Conservation (phyloP, 1,140 invertebrate genomes). For the Chionoecetes opilio region DNA sequence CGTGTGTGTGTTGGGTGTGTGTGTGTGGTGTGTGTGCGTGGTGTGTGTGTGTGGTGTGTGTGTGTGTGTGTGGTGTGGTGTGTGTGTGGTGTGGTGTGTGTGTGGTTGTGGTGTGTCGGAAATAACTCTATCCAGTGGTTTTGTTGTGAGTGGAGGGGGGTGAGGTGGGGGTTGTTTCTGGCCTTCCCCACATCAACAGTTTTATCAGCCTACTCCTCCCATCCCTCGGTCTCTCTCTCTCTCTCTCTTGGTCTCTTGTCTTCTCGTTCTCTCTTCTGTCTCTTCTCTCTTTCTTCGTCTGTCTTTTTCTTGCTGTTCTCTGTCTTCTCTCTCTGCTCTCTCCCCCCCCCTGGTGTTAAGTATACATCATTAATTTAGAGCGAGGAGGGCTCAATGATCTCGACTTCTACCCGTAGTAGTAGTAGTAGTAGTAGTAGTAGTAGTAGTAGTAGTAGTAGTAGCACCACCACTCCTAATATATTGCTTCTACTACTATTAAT, state of each 20-base stretch:
- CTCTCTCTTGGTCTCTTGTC: neutral
- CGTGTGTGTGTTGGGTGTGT: neutral
- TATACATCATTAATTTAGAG: neutral
- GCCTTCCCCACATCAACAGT: conserved; percentile 11
- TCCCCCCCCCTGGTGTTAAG: neutral
- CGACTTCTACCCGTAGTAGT: neutral
- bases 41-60: conserved; percentile 24
- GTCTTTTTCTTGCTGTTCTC: too few species aligned
- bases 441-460: neutral
- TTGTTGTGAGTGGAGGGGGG: neutral
- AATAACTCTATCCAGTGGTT: conserved; percentile 20
- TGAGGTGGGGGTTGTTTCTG: neutral
- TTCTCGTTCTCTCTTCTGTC: too few species aligned
- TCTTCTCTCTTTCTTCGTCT: neutral
- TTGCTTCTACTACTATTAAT: neutral
- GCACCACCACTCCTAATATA: neutral
- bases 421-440: neutral
- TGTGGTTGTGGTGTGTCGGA: neutral
- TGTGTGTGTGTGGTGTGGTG: conserved; percentile 11
- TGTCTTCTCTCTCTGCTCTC: too few species aligned
- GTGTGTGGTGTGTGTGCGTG: conserved; percentile 25
- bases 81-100: conserved; percentile 25
- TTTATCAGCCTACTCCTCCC: neutral
- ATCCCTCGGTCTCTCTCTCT: neutral
- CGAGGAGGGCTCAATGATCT: neutral